phyloP scores from a whole-genome alignment of 2,113 vertebrate species.

The Girardinichthys multiradiatus region DNA sequence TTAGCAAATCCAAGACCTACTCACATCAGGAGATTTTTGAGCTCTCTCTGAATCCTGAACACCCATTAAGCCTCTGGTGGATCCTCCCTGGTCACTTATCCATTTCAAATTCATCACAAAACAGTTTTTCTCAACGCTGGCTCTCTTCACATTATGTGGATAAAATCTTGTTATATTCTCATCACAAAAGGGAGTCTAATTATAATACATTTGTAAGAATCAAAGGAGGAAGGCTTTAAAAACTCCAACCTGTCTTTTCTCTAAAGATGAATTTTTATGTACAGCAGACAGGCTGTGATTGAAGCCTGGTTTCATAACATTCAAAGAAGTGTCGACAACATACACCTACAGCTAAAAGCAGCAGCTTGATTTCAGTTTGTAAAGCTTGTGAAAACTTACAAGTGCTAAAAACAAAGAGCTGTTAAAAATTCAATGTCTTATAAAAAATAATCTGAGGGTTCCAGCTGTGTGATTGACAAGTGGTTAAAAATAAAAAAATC shows the following conservation, averaged over 20 bases:
- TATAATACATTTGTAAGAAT: conserved; percentile 70
- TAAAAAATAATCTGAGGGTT: conserved; percentile 24
- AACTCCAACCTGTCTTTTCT: conserved; percentile 80
- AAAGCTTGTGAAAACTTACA: conserved; percentile 58
- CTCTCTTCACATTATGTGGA: conserved; percentile 55
- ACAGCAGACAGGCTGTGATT: conserved; percentile 72
- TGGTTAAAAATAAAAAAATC: conserved; percentile 50
- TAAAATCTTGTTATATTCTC: conserved; percentile 65
- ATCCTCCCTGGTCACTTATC: conserved; percentile 35
- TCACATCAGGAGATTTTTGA: conserved; percentile 21
- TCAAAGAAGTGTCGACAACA: conserved; percentile 74
- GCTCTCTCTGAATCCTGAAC: not conserved
- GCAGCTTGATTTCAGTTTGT: conserved; percentile 72
- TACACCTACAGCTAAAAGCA: conserved; percentile 75
- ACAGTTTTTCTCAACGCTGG: conserved; percentile 58
- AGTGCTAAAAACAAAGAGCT: conserved; percentile 62
- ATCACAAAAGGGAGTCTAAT: conserved; percentile 68
- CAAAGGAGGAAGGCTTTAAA: conserved; percentile 63
- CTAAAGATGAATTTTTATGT: conserved; percentile 70
- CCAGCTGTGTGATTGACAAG: conserved; percentile 58
- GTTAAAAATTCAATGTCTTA: conserved; percentile 35
- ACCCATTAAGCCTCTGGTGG: not conserved
- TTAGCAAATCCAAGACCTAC: conserved; percentile 17
- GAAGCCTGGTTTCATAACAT: conserved; percentile 73
- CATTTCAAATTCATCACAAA: conserved; percentile 19